Evolutionary conservation across 1,140 invertebrate species (phyloP), one percentile per base, ranked within the genome.

Genomic region (Asbolus verrucosus): DNA sequence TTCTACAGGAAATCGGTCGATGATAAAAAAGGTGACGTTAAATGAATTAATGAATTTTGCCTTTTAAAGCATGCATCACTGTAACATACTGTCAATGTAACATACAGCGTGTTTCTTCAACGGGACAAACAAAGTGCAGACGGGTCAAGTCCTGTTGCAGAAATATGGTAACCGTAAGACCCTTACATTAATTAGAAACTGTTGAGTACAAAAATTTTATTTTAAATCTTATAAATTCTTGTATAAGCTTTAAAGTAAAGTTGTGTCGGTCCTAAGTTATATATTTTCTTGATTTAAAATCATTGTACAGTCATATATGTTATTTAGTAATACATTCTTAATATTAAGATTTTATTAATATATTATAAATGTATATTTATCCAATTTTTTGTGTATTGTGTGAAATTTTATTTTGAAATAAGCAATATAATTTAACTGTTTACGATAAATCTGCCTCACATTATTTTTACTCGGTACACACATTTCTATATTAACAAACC

Each of bases 291-390:
- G 60, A 71, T 71, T 66, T 66, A 36, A 65, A 54, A 71, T 61
- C 61, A 66, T 30, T 65, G 68, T 65, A 54, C 61, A 71, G 69
- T 54, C 41, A 65, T 70, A 70, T 71, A 66, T 66, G 63, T 66
- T 66, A 43, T 46, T 66, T 50, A 66, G 63, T 66, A 66, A 66
- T 66, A 66, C 50, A 66, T 66, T 46, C 21, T 66, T 66, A 46
- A 24, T 46, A 66, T 66, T 66, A 66, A 66, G 43, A 63, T 63
- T 63, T 63, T 63, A 63, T 63, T 63, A 63, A 63, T 63, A 63
- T 54, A 54, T 54, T 63, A 63, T 63, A 41, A 63, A 63, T 63
- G 61, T 63, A 63, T 63, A 63, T 63, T 63, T 38, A 38, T 41
- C 39, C 61, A 63, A n/a, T 63, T 63, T 31, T 61, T 61, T 61